A percentile compares a stretch with the other conserved stretches of the same genome.
These are phyloP conservation scores for Trematocara marginatum DNA, from an alignment of 2,113 vertebrate species.

Conservation along the genomic window DNA sequence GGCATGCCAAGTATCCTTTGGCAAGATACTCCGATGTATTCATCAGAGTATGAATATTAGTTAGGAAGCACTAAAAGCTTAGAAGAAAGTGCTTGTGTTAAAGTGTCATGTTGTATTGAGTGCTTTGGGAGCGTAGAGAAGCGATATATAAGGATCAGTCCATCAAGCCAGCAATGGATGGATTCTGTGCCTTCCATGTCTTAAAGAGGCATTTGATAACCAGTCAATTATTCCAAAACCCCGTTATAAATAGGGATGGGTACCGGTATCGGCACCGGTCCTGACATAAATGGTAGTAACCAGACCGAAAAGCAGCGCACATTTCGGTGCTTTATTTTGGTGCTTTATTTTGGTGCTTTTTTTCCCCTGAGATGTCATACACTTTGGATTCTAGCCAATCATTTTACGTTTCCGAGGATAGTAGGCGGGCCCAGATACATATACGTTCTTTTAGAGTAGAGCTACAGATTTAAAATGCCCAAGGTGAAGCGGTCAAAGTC, in stretches of 20 bases:
- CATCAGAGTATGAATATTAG: not conserved
- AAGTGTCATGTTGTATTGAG: not conserved
- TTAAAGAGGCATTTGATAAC: rapidly evolving
- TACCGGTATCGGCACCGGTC: no score
- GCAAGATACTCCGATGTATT: not conserved
- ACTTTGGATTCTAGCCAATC: no score
- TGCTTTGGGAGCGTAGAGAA: not conserved
- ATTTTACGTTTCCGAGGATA: no score
- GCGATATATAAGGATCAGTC: not conserved
- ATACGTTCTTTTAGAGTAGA: no score
- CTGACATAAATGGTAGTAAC: no score
- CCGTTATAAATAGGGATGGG: not conserved
- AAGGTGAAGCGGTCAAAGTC: no score
- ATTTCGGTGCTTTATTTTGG: no score
- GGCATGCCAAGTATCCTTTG: not conserved
- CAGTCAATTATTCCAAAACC: not conserved
- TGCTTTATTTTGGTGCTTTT: no score
- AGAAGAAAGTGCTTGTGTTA: not conserved
- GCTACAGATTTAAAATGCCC: no score
- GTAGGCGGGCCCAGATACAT: no score
- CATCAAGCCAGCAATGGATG: not conserved
- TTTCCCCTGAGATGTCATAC: no score
- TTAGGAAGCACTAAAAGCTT: not conserved
- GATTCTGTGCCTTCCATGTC: not conserved
- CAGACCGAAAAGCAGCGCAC: no score